Evolutionary conservation across 2,113 vertebrate species (phyloP).

Genomic region (Malurus elegans): DNA sequence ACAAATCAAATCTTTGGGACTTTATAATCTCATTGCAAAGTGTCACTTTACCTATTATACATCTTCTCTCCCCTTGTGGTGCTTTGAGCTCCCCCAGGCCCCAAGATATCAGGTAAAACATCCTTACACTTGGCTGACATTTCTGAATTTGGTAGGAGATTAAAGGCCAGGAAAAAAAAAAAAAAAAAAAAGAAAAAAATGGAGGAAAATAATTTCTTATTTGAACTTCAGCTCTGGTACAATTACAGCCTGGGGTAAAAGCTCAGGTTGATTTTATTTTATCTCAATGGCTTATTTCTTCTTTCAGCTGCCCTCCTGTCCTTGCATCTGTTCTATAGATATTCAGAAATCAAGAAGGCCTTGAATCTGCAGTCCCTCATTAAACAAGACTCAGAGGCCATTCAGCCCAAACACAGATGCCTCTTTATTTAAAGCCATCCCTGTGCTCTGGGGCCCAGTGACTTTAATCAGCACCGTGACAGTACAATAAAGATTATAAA

Average conservation of each 20-base stretch:
- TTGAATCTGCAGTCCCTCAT: background rate
- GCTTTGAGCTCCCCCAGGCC: background rate
- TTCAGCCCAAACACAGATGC: background rate
- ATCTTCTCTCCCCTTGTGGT: background rate
- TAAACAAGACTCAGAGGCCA: background rate
- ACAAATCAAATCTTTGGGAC: background rate
- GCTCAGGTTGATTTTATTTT: slow-evolving; percentile 12
- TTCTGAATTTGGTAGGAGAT: background rate
- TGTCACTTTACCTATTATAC: background rate
- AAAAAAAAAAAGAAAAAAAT: background rate
- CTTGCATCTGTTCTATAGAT: background rate
- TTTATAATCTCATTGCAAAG: background rate
- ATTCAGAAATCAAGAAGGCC: background rate
- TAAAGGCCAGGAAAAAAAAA: background rate
- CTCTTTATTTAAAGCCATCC: background rate
- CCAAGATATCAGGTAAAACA: background rate
- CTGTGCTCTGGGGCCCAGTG: background rate
- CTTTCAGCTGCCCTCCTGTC: background rate
- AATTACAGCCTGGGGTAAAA: slow-evolving; percentile 1
- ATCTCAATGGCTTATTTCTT: background rate
- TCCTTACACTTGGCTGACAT: background rate
- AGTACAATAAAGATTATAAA: background rate
- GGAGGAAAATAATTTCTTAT: background rate
- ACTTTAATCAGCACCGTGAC: background rate
- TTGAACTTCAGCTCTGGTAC: slow-evolving; percentile 14